Conservation (phyloP, 2,797 vertebrate species). For the Myotis vivesi region DNA sequence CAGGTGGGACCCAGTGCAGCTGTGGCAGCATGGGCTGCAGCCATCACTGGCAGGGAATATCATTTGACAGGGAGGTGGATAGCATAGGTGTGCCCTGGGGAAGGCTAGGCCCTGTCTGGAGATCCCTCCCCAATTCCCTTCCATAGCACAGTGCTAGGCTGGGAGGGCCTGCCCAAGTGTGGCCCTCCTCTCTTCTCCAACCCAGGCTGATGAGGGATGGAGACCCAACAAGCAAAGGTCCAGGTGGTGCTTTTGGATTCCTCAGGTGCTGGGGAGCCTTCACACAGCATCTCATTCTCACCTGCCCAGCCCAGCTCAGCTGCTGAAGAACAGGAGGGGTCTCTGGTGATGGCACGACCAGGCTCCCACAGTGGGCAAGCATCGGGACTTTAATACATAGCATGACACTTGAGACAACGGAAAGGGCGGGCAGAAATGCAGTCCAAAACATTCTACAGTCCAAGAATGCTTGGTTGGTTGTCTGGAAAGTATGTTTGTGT, state of each 20-base stretch:
- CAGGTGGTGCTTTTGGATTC: background rate
- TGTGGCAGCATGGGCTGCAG: background rate
- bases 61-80: background rate
- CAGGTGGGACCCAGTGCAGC: background rate
- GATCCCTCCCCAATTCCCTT: background rate
- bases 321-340: background rate
- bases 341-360: background rate
- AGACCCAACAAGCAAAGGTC: background rate
- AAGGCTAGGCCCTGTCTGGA: too few relatives aligned
- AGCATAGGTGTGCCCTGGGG: background rate
- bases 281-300: background rate
- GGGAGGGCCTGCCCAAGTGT: background rate
- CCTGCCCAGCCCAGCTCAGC: background rate
- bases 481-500: background rate
- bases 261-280: background rate
- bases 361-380: background rate
- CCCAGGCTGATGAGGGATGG: background rate
- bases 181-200: background rate
- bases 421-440: background rate
- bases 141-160: background rate
- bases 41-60: background rate
- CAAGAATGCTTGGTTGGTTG: background rate
- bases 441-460: constrained; percentile 58
- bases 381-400: constrained; percentile 49
- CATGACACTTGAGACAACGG: constrained; percentile 31